Evolutionary conservation across 2,888 invertebrate genomes (phyloP).

Genomic region (Ischnura elegans): DNA sequence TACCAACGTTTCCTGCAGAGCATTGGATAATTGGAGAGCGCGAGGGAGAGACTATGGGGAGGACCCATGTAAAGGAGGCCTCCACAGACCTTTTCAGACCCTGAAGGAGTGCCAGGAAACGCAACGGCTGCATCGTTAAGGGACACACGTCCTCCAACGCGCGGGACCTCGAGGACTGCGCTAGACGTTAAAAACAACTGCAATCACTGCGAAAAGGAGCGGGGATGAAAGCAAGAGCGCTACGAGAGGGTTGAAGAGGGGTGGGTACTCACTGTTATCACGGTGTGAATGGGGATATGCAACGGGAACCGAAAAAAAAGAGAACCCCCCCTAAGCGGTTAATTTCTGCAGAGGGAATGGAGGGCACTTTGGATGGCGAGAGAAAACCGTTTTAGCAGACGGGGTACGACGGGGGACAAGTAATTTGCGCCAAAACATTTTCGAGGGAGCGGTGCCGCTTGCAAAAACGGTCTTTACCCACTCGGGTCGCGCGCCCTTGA

Average conservation of each 20-base stretch:
- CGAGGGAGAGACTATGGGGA: not conserved
- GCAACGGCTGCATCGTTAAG: not conserved
- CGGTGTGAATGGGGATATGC: not conserved
- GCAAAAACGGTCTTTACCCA: too few relatives aligned
- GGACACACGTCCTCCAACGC: not conserved
- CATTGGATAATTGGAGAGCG: conserved; percentile 60
- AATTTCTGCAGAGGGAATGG: not conserved
- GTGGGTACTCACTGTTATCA: not conserved
- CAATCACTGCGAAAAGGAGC: not conserved
- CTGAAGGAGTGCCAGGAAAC: too few relatives aligned
- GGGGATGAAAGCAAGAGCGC: not conserved
- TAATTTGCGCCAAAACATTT: not conserved
- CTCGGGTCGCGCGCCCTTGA: not conserved
- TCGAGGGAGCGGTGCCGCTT: not conserved
- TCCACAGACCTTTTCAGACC: not conserved
- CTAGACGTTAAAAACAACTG: not conserved
- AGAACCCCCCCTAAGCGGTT: not conserved
- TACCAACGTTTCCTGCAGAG: not conserved
- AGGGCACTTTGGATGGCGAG: not conserved
- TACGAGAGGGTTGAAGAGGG: not conserved
- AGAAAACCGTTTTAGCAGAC: not conserved
- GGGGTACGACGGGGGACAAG: not conserved
- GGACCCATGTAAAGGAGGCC: too few relatives aligned
- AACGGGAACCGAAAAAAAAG: not conserved
- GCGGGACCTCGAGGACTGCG: not conserved